These are phyloP conservation scores for Calidris pugnax DNA, from an alignment of 2,113 vertebrate species.

Conservation along the genomic window DNA sequence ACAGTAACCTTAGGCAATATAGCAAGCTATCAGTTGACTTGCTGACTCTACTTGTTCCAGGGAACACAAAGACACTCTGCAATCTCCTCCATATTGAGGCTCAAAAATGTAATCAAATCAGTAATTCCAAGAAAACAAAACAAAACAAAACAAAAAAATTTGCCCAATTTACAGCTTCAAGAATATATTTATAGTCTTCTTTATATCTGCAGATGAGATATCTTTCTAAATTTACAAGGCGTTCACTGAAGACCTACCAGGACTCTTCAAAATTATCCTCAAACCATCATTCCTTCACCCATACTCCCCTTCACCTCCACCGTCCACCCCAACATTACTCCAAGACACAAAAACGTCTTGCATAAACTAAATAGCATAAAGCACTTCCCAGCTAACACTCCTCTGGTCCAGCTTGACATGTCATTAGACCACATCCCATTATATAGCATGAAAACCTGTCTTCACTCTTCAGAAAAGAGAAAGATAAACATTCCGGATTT, in stretches of 20 bases:
- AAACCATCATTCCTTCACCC: neutral
- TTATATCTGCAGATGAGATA: neutral
- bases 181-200: neutral
- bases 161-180: neutral
- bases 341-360: neutral
- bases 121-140: neutral
- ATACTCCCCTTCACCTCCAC: neutral
- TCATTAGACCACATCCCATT: neutral
- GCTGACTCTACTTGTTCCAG: neutral
- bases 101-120: neutral
- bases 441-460: neutral
- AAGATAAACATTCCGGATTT: neutral
- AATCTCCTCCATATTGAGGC: neutral
- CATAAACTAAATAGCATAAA: neutral
- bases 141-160: neutral
- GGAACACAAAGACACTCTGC: neutral
- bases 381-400: neutral
- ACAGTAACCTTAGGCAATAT: neutral
- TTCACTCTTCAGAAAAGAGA: neutral
- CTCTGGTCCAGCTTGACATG: neutral
- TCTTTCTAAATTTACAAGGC: neutral
- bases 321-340: neutral
- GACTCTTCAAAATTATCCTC: neutral
- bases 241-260: neutral
- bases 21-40: neutral